These are phyloP conservation scores for Alcis repandata DNA, from an alignment of 2,888 invertebrate genomes.

Conservation along the genomic window DNA sequence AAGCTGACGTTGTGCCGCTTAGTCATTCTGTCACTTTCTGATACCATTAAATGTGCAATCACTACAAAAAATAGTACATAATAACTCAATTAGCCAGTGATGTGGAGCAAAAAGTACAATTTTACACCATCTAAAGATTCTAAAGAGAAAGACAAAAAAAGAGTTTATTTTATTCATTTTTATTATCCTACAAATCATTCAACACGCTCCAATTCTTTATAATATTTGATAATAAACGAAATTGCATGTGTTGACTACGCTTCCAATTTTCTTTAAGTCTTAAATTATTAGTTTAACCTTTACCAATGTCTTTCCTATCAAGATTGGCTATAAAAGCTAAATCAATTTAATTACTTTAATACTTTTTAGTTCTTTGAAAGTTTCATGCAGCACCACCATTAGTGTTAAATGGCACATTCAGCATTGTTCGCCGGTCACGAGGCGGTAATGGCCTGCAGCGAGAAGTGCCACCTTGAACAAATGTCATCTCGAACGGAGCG, in stretches of 20 bases:
- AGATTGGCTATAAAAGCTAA: background rate
- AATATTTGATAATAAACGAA: too few species aligned
- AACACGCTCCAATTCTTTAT: too few species aligned
- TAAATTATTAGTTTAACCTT: too few species aligned
- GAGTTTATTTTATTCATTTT: too few species aligned
- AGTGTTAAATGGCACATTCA: conserved; percentile 12
- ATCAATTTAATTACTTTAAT: background rate
- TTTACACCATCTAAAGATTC: too few species aligned
- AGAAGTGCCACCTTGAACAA: conserved; percentile 25
- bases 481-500: conserved; percentile 12
- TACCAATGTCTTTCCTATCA: too few species aligned
- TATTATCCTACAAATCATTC: too few species aligned
- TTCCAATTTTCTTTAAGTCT: too few species aligned
- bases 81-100: too few species aligned
- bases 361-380: background rate
- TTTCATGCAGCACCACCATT: conserved; percentile 9
- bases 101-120: background rate
- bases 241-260: too few species aligned
- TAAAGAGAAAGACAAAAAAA: too few species aligned
- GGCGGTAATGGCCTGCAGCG: conserved; percentile 13
- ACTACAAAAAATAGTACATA: background rate
- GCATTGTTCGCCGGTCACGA: conserved; percentile 25
- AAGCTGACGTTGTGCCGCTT: background rate
- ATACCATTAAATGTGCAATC: background rate
- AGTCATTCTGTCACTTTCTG: background rate